Conservation (phyloP, 2,113 vertebrate genomes). For the Tichodroma muraria region DNA sequence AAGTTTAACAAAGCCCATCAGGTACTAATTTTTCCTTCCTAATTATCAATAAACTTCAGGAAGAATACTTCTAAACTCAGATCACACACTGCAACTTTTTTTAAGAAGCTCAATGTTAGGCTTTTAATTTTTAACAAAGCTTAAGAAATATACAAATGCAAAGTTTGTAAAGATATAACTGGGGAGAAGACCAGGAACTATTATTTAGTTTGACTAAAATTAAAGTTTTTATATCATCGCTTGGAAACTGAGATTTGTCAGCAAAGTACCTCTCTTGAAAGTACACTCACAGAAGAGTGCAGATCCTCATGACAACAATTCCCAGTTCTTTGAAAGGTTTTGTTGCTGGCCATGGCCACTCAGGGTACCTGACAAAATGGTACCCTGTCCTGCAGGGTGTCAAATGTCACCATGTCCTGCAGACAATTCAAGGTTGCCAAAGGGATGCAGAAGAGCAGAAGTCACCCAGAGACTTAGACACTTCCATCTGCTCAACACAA, state of each 20-base stretch:
- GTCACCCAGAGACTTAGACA: not conserved
- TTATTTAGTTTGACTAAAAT: not conserved
- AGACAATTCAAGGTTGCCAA: not conserved
- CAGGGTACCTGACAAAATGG: not conserved
- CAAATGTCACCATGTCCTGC: not conserved
- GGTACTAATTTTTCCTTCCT: not conserved
- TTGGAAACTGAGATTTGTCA: not conserved
- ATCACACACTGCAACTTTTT: not conserved
- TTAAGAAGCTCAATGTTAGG: not conserved
- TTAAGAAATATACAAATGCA: not conserved
- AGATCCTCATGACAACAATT: not conserved
- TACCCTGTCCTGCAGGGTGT: too few species aligned
- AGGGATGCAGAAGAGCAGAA: not conserved
- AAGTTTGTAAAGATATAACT: not conserved
- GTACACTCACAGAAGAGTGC: not conserved
- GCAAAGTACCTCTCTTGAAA: not conserved
- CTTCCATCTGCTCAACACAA: not conserved
- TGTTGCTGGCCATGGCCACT: not conserved
- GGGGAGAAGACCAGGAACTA: not conserved
- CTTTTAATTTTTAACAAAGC: not conserved
- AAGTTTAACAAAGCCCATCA: not conserved
- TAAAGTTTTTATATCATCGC: not conserved
- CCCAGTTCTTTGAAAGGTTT: not conserved
- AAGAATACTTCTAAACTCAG: not conserved
- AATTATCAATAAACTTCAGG: not conserved